Percentiles rank a stretch among this genome's conserved stretches.
Evolutionary conservation across 2,888 invertebrate species (phyloP).

Genomic region (Cantharis nigra): DNA sequence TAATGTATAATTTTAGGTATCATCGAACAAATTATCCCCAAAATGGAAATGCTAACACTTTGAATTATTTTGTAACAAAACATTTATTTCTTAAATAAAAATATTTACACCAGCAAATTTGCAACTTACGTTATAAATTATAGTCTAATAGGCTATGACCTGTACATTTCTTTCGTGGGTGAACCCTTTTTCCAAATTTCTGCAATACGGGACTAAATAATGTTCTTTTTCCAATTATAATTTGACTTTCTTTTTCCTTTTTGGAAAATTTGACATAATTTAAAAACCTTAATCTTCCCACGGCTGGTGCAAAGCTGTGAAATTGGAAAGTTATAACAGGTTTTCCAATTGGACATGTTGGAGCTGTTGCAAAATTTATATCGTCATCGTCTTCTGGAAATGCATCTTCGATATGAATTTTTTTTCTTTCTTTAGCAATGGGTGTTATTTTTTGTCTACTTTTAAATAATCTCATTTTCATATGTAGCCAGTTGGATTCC

Average conservation of each 20-base stretch:
- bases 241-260: background rate
- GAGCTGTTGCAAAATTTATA: conserved; percentile 3
- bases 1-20: background rate
- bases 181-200: conserved; percentile 31
- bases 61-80: conserved; percentile 8
- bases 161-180: conserved; percentile 34
- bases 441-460: conserved; percentile 10
- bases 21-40: background rate
- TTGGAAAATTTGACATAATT: conserved; percentile 6
- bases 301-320: conserved; percentile 20
- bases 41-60: conserved; percentile 4
- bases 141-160: conserved; percentile 46
- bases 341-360: background rate
- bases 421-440: background rate
- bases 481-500: conserved; percentile 30
- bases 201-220: conserved; percentile 45
- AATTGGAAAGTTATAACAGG: conserved; percentile 23
- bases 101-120: background rate
- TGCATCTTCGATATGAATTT: conserved; percentile 21
- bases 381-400: conserved; percentile 17
- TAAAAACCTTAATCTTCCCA: conserved; percentile 21
- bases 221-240: conserved; percentile 43
- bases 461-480: conserved; percentile 29
- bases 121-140: conserved; percentile 39
- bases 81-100: background rate